Conservation (phyloP, 2,797 vertebrate species). For the Sorex maritimensis region DNA sequence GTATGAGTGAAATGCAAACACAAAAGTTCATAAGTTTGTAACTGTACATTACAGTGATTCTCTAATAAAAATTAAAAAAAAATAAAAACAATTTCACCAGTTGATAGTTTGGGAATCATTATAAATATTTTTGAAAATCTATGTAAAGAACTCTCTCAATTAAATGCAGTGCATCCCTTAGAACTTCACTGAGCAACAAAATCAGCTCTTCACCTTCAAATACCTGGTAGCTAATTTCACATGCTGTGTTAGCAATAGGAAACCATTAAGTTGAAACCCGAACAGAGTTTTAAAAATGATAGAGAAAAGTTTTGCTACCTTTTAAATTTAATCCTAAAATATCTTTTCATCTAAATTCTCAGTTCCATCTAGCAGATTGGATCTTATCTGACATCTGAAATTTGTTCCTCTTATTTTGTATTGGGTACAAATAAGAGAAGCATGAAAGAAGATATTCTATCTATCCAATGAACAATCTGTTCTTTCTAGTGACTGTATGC, state of each 20-base stretch:
- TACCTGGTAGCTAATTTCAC: slow-evolving; percentile 72
- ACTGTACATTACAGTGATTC: too few species aligned
- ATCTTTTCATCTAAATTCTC: slow-evolving; percentile 18
- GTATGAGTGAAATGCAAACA: too few species aligned
- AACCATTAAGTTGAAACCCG: slow-evolving; percentile 55
- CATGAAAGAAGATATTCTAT: slow-evolving; percentile 24
- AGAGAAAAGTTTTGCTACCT: slow-evolving; percentile 52
- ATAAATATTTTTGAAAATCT: slow-evolving; percentile 72
- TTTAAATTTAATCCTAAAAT: not conserved
- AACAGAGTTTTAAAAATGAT: not conserved
- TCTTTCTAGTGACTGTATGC: slow-evolving; percentile 12
- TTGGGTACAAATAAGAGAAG: slow-evolving; percentile 54
- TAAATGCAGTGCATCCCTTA: slow-evolving; percentile 70
- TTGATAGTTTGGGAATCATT: slow-evolving; percentile 62
- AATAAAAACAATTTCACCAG: slow-evolving; percentile 65
- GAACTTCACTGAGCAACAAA: slow-evolving; percentile 79
- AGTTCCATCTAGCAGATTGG: slow-evolving; percentile 18
- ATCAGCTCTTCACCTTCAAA: slow-evolving; percentile 74
- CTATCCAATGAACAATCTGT: slow-evolving; percentile 63
- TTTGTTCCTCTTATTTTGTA: slow-evolving; percentile 69
- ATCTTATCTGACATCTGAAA: slow-evolving; percentile 50
- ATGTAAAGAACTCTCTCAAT: slow-evolving; percentile 73
- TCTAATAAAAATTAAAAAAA: too few species aligned
- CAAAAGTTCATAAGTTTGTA: too few species aligned
- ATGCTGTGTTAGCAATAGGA: slow-evolving; percentile 46